Base-by-base conservation (phyloP, 2,113 vertebrate species). In the Plotosus lineatus region DNA sequence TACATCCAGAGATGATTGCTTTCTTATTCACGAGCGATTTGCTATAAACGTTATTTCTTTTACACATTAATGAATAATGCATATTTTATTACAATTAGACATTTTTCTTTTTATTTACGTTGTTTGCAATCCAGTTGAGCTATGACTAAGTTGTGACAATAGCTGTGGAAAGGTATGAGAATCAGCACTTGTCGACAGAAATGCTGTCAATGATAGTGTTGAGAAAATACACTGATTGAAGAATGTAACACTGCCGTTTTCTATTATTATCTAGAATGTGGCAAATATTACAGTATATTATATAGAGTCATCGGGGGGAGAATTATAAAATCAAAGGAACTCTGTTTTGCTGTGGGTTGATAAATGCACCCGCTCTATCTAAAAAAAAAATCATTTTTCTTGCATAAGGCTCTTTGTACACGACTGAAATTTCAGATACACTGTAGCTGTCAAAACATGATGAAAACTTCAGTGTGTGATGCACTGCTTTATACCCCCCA, bases 311-410 rank as follows among this genome's bases (percentile, higher is more conserved):
- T 53, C 8, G 10, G 23, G 21, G 10, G 1, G 3, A 19, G 12
- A 33, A 61, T 19, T n/a, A 33, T 40, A 50, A 26, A 36, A 61
- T 23, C 15, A n/a, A 12, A 77, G 63, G 31, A 63, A 63, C 33
- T 6, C 14, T 36, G 19, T 40, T n/a, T 65, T 1, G 17, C 19
- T 63, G 38, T 17, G 38, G 60, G 33, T 38, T 65, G 61, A 65
- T 65, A 23, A 65, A 65, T 23, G 19, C 33, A 38, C 9, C 36
- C 19, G 36, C 44, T 31, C 28, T 31, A 8, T 77, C 75, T 33
- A 10, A 78, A 66, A 10, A 78, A 66, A 48, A 23, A 51, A 75
- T 42, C 26, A 36, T 51, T 66, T 38, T 42, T 78, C 15, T 78
- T 60, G 9, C 21, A 44, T 38, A 4, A 33, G 31, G 42, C 56